A percentile compares a stretch with the other conserved stretches of the same genome.
These are phyloP conservation scores for Psilanteris sp. DNA, from an alignment of 1,140 invertebrate species.

Conservation along the genomic window DNA sequence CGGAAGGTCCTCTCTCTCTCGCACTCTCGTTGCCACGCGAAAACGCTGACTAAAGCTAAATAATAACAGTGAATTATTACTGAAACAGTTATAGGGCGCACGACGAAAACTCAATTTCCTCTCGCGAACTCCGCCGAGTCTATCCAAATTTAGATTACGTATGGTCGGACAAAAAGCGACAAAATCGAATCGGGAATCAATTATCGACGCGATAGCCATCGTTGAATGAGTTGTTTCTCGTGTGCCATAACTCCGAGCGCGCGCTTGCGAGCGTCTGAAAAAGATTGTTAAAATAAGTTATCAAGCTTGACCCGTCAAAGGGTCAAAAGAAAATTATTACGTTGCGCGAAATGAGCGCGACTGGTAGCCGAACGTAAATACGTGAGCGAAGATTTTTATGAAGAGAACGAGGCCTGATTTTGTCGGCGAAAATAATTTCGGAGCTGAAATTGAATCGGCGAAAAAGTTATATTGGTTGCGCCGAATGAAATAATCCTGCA, in stretches of 20 bases:
- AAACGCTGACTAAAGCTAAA: constrained; percentile 50
- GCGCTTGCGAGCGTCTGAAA: constrained; percentile 15
- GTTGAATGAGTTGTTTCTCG: neutral
- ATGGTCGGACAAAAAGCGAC: constrained; percentile 9
- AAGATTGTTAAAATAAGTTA: constrained; percentile 56
- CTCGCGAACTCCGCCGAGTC: neutral
- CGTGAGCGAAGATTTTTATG: constrained; percentile 34
- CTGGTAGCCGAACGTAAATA: constrained; percentile 37
- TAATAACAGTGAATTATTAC: constrained; percentile 45
- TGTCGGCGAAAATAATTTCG: constrained; percentile 21
- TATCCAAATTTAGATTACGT: constrained; percentile 25
- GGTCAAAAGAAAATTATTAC: constrained; percentile 50
- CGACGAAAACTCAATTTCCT: constrained; percentile 31
- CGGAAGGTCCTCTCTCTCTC: constrained; percentile 9
- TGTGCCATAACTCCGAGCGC: constrained; percentile 2
- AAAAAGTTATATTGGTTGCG: neutral
- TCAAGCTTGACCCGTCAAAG: constrained; percentile 23
- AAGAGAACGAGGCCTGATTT: constrained; percentile 34
- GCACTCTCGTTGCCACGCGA: too few relatives aligned
- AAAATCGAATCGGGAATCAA: constrained; percentile 28
- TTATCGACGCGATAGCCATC: constrained; percentile 16
- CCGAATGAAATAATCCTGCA: too few relatives aligned
- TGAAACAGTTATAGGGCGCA: constrained; percentile 22
- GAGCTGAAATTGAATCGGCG: constrained; percentile 21
- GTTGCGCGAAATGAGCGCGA: constrained; percentile 32